phyloP scores from a whole-genome alignment of 1,140 invertebrate species.

The Drosophila bifasciata region DNA sequence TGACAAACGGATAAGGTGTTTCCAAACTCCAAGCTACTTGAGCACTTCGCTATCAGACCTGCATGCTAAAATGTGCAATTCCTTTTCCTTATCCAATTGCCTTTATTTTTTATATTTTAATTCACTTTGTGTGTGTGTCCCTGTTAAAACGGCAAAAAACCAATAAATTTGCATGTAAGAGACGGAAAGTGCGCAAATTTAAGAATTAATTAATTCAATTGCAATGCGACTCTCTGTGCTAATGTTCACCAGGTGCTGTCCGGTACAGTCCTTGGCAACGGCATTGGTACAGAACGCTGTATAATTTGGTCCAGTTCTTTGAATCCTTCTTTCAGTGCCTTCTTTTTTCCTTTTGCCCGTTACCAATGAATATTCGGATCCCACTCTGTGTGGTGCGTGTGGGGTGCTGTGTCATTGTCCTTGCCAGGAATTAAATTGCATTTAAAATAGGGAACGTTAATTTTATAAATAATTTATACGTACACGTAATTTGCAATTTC shows the following conservation, averaged over 20 bases:
- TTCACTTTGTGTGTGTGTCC: slow-evolving; percentile 49
- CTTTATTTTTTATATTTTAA: slow-evolving; percentile 47
- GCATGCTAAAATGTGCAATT: slow-evolving; percentile 24
- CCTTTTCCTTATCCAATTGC: slow-evolving; percentile 25
- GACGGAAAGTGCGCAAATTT: slow-evolving; percentile 62
- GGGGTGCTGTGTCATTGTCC: slow-evolving; percentile 55
- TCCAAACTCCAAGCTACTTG: too few relatives aligned
- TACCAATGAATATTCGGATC: background rate
- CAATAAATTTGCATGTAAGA: slow-evolving; percentile 72
- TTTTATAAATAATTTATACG: slow-evolving; percentile 54
- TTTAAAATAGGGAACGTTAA: slow-evolving; percentile 56
- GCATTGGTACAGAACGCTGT: slow-evolving; percentile 14
- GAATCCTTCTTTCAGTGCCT: slow-evolving; percentile 21
- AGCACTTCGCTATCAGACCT: background rate
- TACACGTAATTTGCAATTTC: slow-evolving; percentile 42
- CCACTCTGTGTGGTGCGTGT: too few relatives aligned
- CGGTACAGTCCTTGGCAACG: slow-evolving; percentile 4
- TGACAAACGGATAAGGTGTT: too few relatives aligned
- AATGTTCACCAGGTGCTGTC: slow-evolving; percentile 22
- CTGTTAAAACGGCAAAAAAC: slow-evolving; percentile 32
- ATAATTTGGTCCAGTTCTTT: slow-evolving; percentile 59
- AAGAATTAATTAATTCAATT: slow-evolving; percentile 78
- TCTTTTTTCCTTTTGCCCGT: background rate
- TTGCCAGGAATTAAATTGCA: slow-evolving; percentile 51
- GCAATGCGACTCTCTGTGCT: slow-evolving; percentile 49